Base-by-base conservation (phyloP, 2,113 vertebrate genomes). In the Panthera tigris region DNA sequence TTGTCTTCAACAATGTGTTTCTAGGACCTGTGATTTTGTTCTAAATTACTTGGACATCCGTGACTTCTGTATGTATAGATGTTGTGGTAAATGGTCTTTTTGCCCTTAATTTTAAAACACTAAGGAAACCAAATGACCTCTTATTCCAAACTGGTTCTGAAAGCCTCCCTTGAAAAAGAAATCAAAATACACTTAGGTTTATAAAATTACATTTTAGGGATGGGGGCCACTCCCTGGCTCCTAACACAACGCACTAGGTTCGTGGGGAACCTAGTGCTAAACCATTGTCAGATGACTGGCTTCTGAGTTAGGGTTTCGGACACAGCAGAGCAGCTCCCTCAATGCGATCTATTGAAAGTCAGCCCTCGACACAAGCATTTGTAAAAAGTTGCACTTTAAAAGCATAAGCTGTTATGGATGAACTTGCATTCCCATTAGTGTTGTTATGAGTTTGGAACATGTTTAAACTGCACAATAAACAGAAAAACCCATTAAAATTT, bases 321-420 rank as follows among this genome's bases (percentile, higher is more conserved):
- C 57, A 61, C 23, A 61, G 57, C 57, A 23, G 57, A 61, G 8
- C 21, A 23, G 57, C 21, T 61, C 57, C 57, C 57, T 61, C 57
- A 23, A 7, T 61, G 57, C 19, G 19, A 61, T 23, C 18, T 61
- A 61, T 61, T 18, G 21, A 23, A 61, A 61, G 57, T 61, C 57
- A 61, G 57, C 57, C 57, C 57, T 61, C 3, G 7, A 61, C 21
- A 61, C 57, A 61, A 61, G 57, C 21, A 7, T 61, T 61, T 61
- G 21, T 93, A 65, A 89, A 78, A 95, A 90, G 27, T 61, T 63
- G 84, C 55, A 84, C 88, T 95, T 96, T 91, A 94, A 65, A 96
- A 91, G 7, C 45, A 90, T 84, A 63, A 88, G 19, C 61, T 52
- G 39, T 83, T 29, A 69, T 41, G 25, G 41, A 31, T 68, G 10